A percentile compares a stretch with the other conserved stretches of the same genome.
phyloP scores from a whole-genome alignment of 2,113 vertebrate species.

The Dolichotis patagonum region DNA sequence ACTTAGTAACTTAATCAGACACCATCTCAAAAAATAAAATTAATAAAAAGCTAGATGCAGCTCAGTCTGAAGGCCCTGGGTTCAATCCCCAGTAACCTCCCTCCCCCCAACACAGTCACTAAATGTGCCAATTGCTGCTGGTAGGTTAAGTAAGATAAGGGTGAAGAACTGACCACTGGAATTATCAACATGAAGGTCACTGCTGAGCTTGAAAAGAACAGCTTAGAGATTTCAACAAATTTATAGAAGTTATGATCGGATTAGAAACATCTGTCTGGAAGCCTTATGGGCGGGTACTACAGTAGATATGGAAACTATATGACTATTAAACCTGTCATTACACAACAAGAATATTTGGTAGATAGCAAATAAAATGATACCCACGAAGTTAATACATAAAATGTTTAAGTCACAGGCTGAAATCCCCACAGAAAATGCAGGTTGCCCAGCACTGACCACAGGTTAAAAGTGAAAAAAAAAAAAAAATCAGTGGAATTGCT shows the following conservation, averaged over 20 bases:
- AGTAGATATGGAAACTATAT: background rate
- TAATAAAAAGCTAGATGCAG: background rate
- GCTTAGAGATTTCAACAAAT: constrained; percentile 36
- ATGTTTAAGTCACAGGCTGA: background rate
- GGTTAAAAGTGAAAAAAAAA: background rate
- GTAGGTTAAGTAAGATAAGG: constrained; percentile 46
- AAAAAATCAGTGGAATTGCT: background rate
- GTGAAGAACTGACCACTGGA: background rate
- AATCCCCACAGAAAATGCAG: background rate
- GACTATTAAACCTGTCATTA: background rate
- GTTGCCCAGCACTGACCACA: background rate
- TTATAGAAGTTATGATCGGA: background rate
- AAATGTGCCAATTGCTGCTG: constrained; percentile 9
- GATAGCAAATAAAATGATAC: background rate
- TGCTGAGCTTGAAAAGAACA: constrained; percentile 22
- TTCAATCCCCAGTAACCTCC: background rate
- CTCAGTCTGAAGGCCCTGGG: background rate
- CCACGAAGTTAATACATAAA: background rate
- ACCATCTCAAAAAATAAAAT: background rate
- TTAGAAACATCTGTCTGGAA: background rate
- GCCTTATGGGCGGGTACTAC: background rate
- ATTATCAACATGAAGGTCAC: background rate
- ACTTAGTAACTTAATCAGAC: background rate
- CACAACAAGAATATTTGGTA: background rate
- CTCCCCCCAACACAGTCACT: background rate